Conservation (phyloP, 2,113 vertebrate species). For the Amia ocellicauda region DNA sequence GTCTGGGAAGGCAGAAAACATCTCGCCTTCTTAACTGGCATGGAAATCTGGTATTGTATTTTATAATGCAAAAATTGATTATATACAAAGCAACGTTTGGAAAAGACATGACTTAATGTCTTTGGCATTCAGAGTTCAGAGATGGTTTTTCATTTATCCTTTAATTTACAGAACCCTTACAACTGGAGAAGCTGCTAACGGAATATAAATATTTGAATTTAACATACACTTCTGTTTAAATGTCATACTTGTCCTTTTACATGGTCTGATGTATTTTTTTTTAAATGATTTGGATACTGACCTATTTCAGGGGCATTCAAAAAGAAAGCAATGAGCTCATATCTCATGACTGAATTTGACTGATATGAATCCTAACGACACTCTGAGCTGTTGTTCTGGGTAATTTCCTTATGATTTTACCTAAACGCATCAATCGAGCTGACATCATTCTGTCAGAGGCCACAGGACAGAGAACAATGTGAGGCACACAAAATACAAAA, state of each 20-base stretch:
- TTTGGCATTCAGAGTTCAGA: conserved; percentile 23
- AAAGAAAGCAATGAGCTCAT: conserved; percentile 36
- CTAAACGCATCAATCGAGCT: not conserved
- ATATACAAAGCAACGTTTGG: too few relatives aligned
- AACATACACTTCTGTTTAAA: conserved; percentile 30
- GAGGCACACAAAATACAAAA: too few relatives aligned
- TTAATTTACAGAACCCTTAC: conserved; percentile 18
- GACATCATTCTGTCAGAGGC: not conserved
- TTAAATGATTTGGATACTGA: conserved; percentile 26
- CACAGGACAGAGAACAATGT: conserved; percentile 5
- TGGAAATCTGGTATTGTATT: too few relatives aligned
- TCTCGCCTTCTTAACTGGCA: too few relatives aligned
- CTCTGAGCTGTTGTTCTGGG: not conserved
- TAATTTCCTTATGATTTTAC: not conserved
- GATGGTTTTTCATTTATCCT: conserved; percentile 29
- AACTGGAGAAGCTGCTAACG: conserved; percentile 36
- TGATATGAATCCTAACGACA: conserved; percentile 22
- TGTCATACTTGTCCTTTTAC: conserved; percentile 21
- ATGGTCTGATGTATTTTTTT: conserved; percentile 29
- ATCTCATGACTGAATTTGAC: conserved; percentile 36
- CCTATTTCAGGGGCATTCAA: conserved; percentile 23
- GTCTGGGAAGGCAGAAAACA: too few relatives aligned
- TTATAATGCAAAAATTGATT: too few relatives aligned
- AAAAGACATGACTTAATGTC: conserved; percentile 36
- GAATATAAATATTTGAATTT: conserved; percentile 43